Evolutionary conservation across 2,888 invertebrate genomes (phyloP).

Genomic region (Colostygia pectinataria): DNA sequence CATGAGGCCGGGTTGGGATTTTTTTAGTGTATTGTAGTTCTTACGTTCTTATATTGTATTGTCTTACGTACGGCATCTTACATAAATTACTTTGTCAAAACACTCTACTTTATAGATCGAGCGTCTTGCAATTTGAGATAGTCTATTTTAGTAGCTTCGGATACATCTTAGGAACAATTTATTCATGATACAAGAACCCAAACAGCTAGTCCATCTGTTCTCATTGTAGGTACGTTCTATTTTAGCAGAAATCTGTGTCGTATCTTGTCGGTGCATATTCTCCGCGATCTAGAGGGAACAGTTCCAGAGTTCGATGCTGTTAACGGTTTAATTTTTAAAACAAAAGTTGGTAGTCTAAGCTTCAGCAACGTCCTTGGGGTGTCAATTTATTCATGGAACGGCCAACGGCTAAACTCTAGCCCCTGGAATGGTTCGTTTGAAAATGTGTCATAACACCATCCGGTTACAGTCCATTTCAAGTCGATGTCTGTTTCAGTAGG

Average conservation of each 20-base stretch:
- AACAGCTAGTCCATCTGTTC: background rate
- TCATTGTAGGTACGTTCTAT: background rate
- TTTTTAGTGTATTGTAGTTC: too few relatives aligned
- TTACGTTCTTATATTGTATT: too few relatives aligned
- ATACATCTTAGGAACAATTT: constrained; percentile 1
- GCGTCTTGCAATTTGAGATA: background rate
- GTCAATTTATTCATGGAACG: constrained; percentile 22
- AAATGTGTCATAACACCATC: constrained; percentile 5
- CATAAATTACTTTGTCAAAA: too few relatives aligned
- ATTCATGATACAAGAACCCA: background rate
- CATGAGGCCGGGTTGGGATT: too few relatives aligned
- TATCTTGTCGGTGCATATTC: constrained; percentile 42
- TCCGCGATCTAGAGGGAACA: constrained; percentile 45
- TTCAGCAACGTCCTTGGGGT: constrained; percentile 33
- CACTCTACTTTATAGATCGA: background rate
- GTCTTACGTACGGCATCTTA: too few relatives aligned
- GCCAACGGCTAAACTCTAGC: constrained; percentile 13
- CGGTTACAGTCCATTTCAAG: constrained; percentile 8
- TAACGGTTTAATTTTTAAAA: constrained; percentile 32
- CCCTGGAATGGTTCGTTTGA: constrained; percentile 2
- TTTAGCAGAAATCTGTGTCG: background rate
- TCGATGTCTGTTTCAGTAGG: background rate
- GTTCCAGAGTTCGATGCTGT: constrained; percentile 48
- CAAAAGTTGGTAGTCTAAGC: constrained; percentile 21
- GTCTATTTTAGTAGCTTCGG: background rate